Evolutionary conservation across 2,113 vertebrate species (phyloP), one percentile per base, ranked within the genome.

Genomic region (Empidonax traillii): DNA sequence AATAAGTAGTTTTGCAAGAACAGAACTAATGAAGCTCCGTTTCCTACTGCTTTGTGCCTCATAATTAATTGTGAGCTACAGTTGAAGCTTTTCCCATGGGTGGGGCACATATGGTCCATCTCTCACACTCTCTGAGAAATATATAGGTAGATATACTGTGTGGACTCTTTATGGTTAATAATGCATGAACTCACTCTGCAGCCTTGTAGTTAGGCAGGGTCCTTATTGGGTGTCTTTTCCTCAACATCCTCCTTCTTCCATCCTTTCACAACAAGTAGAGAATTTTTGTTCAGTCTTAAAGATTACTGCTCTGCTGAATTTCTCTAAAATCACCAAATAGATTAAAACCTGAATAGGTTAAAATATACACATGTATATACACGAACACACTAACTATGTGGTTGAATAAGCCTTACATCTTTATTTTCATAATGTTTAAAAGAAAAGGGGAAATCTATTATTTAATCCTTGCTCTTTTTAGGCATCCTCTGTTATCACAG

Each of bases 31-130:
- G 92, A 94, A 87, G 44, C 61, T 37, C 51, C 3, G 2, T 81
- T 96, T 93, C 61, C 87, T 93, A 46, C 62, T 85, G 87, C 69
- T 85, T 78, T 89, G 73, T 93, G 87, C 63, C 81, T 93, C 52
- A 72, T 94, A 95, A 97, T 91, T 95, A 95, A 93, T 89, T 81
- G 81, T 95, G 84, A 96, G 65, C 81, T 95, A 91, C 73, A 71
- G 65, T 85, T 82, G 81, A 89, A 86, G 47, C 55, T 94, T 85
- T 96, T 95, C 92, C 93, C 95, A 47, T 43, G 89, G 65, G 85
- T 91, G 87, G 85, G 87, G 62, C 89, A 91, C 90, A 95, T 89
- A 96, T 94, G 96, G 89, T 89, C 89, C 87, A 89, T 47, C 81
- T 96, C 87, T 96, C 84, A 81, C 77, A 75, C 55, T 81, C 72